Base-by-base conservation (phyloP, 2,113 vertebrate genomes). In the Muntiacus muntjak region DNA sequence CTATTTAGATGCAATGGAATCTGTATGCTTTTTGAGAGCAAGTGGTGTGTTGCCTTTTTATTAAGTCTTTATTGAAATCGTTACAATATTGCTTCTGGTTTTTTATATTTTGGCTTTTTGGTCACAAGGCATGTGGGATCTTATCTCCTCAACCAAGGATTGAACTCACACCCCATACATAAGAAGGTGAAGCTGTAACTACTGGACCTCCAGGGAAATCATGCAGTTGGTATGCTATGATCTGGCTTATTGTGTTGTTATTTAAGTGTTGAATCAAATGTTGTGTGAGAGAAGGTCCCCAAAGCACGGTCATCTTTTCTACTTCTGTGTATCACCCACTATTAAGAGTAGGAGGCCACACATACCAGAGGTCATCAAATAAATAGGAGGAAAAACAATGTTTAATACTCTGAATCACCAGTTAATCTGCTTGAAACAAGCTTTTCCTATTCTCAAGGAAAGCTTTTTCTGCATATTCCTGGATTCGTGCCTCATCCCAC, bases 311-410 rank as follows among this genome's bases (percentile, higher is more conserved):
- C 17, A 23, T 33, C 2, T 11, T 33, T 50, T 17, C 87, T 43
- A 5, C 11, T 60, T 58, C 76, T 76, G 62, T 2, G 7, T 9
- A 1, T 58, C 2, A 26, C 28, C 33, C 40, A 28, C 0, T 1
- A 6, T 6, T 43, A 50, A n/a, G 21, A 83, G 28, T 55, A 43
- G 23, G 15, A 83, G 57, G 57, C 36, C 92, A 71, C 14, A 12
- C 28, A 12, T 36, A 13, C 4, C 11, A 36, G n/a, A 74, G n/a
- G 58, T 19, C 9, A 14, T n/a, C 21, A 40, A 3, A 78, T 4
- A 74, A 83, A 52, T 0, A 57, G 30, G 19, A 17, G 17, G 30
- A 62, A 50, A 64, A 30, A 57, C 9, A 7, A 16, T 1, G 36
- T 15, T 74, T 33, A 55, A 33, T 19, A 5, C 23, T 30, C 1